These are phyloP conservation scores for Chlamydotis undulata DNA, from an alignment of 2,113 vertebrate genomes.

Conservation along the genomic window DNA sequence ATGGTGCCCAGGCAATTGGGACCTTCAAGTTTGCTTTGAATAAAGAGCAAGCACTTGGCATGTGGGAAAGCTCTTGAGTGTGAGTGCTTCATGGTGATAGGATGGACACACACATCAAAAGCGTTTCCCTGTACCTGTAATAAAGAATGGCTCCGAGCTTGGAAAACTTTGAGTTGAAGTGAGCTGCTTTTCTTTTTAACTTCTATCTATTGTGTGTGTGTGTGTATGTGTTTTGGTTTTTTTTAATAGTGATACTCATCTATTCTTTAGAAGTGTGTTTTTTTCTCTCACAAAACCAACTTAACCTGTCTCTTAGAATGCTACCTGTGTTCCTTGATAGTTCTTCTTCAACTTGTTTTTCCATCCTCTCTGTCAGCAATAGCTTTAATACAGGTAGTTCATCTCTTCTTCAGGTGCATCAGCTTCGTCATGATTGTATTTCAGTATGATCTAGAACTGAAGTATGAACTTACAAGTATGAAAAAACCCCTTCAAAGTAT, in stretches of 20 bases:
- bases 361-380: not conserved
- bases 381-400: not conserved
- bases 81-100: not conserved
- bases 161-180: not conserved
- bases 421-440: not conserved
- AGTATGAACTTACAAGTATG: not conserved
- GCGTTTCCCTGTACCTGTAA: not conserved
- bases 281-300: not conserved
- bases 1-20: not conserved
- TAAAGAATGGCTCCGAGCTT: not conserved
- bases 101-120: not conserved
- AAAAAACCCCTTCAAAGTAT: not conserved
- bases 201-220: not conserved
- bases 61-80: not conserved
- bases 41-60: not conserved
- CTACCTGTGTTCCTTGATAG: not conserved
- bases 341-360: not conserved
- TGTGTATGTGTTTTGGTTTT: not conserved
- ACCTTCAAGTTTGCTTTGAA: not conserved
- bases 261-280: not conserved
- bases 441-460: not conserved
- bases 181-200: not conserved
- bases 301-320: constrained; percentile 24
- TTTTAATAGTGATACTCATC: not conserved
- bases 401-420: not conserved